Evolutionary conservation across 1,140 invertebrate genomes (phyloP), one percentile per base, ranked within the genome.

Genomic region (Gryllus bimaculatus): DNA sequence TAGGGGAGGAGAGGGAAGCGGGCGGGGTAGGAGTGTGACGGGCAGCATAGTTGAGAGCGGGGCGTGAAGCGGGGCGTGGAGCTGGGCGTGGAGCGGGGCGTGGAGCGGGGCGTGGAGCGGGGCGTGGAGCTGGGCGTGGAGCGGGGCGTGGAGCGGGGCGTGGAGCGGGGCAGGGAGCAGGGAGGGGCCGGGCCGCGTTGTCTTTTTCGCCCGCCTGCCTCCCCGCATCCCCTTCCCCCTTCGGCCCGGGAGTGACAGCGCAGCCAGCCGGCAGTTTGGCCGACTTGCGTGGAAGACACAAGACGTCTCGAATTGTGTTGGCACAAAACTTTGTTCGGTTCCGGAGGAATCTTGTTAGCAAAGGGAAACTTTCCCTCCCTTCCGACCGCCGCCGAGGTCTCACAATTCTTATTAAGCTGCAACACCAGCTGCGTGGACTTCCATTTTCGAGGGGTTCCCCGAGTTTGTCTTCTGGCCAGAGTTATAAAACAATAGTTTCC

Each of bases 401-500:
- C 54, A 66, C 54, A 66, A 66, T 66, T 66, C 54, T 66, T 66
- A 66, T 66, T 66, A 66, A 66, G 54, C 54, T 66, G 54, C 54
- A 13, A 66, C 54, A 66, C 54, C 54, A 66, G 54, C 54, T 66
- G 54, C 7, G 54, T 66, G 54, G 54, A 66, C 54, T 66, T 66
- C 54, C 54, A 66, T 66, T 66, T 66, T 66, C 10, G 54, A 39
- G 26, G 26, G 26, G 26, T 39, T 39, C 26, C 26, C 26, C 26
- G 26, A 66, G 54, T 66, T 66, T 66, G 54, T 66, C 54, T 66
- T 66, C 54, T 39, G 26, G 54, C 54, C 54, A 18, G 10, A 13
- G 10, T 66, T 66, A 66, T 18, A 66, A 66, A 66, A 66, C 54
- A 66, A 18, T 66, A 66, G 54, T 66, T 66, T 7, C 54, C 54